Evolutionary conservation across 2,888 invertebrate genomes (phyloP), one percentile per base, ranked within the genome.

Genomic region (Acanthoscelides obtectus): DNA sequence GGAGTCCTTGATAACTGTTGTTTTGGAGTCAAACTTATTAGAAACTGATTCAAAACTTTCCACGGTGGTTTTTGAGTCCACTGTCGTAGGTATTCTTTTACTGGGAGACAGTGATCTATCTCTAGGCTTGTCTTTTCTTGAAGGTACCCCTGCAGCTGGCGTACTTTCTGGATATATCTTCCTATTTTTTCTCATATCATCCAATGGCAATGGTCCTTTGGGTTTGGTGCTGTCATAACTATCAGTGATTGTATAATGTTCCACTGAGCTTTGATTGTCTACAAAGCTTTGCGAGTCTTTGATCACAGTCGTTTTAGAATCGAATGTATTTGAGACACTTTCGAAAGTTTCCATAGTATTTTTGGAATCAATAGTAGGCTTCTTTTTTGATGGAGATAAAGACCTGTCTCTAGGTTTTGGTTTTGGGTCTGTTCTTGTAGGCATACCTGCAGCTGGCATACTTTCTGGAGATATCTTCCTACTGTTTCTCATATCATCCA

Each of bases 271-370:
- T 67, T 77, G 70, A 22, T 77, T 76, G 70, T 80, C 75, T 67
- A 80, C 70, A 69, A 79, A 78, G 22, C 79, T 77, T 78, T 81
- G 78, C 0, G 75, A 78, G 72, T 81, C 80, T 73, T 76, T 80
- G 8, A 76, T 73, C n/a, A 77, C 69, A 25, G 77, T 79, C 8
- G 79, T 81, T 75, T 81, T 81, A 0, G 77, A 76, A 75, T 81
- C 81, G 3, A 74, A 74, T 8, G 75, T 70, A 70, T 77, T 78
- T 1, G 77, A 78, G 1, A 77, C 64, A 5, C 8, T 68, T 25
- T 72, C 72, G 20, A 2, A 66, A 25, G n/a, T 67, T 22, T 71
- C 71, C 12, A 66, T 22, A 2, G 67, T 72, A 27, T 45, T 66
- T 20, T 27, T 69, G 64, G 63, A 64, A 21, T 69, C 69, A 17